phyloP scores from a whole-genome alignment of 2,113 vertebrate species.

The Cheilinus undulatus region DNA sequence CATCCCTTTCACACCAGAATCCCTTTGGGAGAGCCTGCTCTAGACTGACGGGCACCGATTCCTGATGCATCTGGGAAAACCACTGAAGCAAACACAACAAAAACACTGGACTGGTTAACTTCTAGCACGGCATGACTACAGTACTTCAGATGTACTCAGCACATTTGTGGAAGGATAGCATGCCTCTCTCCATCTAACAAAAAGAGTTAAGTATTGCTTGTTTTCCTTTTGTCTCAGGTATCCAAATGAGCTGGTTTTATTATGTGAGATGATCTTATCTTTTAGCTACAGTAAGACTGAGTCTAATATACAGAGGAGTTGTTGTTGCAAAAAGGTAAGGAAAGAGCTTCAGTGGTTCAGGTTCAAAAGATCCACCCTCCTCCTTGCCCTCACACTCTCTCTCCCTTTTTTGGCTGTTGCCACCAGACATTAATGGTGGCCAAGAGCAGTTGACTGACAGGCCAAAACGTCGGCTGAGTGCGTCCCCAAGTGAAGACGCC shows the following conservation, averaged over 20 bases:
- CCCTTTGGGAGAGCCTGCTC: slow-evolving; percentile 53
- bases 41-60: slow-evolving; percentile 53
- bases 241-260: slow-evolving; percentile 55
- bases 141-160: slow-evolving; percentile 58
- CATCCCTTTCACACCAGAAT: slow-evolving; percentile 41
- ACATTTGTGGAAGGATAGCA: slow-evolving; percentile 66
- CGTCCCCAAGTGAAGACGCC: slow-evolving; percentile 51
- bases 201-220: slow-evolving; percentile 74
- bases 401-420: slow-evolving; percentile 41
- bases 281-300: slow-evolving; percentile 64
- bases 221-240: slow-evolving; percentile 49
- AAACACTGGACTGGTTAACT: slow-evolving; percentile 66
- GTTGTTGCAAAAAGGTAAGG: slow-evolving; percentile 17
- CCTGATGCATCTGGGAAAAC: slow-evolving; percentile 60
- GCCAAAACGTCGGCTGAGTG: slow-evolving; percentile 51
- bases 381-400: slow-evolving; percentile 20
- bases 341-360: slow-evolving; percentile 50
- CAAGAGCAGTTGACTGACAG: slow-evolving; percentile 51
- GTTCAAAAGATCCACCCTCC: slow-evolving; percentile 40
- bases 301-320: slow-evolving; percentile 39
- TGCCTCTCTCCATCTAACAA: slow-evolving; percentile 51
- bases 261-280: slow-evolving; percentile 37
- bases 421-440: slow-evolving; percentile 45
- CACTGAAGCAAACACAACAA: slow-evolving; percentile 69
- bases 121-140: slow-evolving; percentile 62